A percentile compares a stretch with the other conserved stretches of the same genome.
These are phyloP conservation scores for Halesus radiatus DNA, from an alignment of 1,140 invertebrate genomes.

Conservation along the genomic window DNA sequence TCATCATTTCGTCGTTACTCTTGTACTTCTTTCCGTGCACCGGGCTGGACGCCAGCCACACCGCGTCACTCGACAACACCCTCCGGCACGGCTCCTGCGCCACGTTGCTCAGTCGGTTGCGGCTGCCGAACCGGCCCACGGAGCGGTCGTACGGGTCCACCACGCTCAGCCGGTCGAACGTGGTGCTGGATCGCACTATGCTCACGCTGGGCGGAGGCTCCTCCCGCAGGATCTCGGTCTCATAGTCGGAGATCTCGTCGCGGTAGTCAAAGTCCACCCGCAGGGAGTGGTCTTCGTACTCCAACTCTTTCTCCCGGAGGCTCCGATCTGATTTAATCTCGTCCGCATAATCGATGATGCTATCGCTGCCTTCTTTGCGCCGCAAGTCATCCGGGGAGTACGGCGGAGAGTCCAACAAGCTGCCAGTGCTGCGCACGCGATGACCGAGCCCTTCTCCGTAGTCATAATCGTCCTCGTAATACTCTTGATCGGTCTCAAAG, in stretches of 20 bases:
- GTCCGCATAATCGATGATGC: slow-evolving; percentile 44
- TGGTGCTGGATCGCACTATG: slow-evolving; percentile 38
- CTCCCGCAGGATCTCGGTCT: slow-evolving; percentile 18
- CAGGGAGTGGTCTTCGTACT: slow-evolving; percentile 45
- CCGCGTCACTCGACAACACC: slow-evolving; percentile 52
- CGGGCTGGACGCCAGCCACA: slow-evolving; percentile 44
- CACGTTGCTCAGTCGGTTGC: slow-evolving; percentile 27
- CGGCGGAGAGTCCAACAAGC: slow-evolving; percentile 3
- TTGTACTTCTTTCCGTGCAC: slow-evolving; percentile 41
- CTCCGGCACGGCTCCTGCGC: slow-evolving; percentile 15
- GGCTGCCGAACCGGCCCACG: slow-evolving; percentile 34
- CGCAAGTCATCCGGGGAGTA: slow-evolving; percentile 21
- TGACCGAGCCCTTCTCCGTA: slow-evolving; percentile 49
- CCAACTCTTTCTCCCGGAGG: slow-evolving; percentile 19
- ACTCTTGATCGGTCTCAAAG: slow-evolving; percentile 44
- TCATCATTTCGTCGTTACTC: slow-evolving; percentile 57
- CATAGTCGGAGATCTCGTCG: slow-evolving; percentile 48
- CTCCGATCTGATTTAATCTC: slow-evolving; percentile 20
- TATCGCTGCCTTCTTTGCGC: slow-evolving; percentile 37
- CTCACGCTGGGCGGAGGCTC: too few relatives aligned
- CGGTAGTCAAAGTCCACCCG: slow-evolving; percentile 47
- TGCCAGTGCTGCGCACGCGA: slow-evolving; percentile 34
- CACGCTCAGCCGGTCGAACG: slow-evolving; percentile 42
- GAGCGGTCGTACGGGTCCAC: slow-evolving; percentile 39
- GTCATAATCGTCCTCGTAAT: slow-evolving; percentile 55